Evolutionary conservation across 2,797 vertebrate species (phyloP).

Genomic region (Phrynocephalus forsythii): DNA sequence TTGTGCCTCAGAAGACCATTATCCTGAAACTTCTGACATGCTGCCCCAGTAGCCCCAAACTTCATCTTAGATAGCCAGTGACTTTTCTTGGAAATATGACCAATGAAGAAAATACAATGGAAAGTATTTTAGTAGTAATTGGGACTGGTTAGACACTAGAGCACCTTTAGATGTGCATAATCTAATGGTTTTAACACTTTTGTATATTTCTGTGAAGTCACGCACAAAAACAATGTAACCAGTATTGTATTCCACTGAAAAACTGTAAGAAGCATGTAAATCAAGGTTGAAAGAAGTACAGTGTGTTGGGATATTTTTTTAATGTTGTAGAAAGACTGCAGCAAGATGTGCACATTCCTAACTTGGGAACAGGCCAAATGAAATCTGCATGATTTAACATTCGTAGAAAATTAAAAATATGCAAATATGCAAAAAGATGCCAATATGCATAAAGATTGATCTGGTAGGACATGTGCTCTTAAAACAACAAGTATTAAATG

Average conservation of each 20-base stretch:
- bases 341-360: too few species aligned
- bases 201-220: background rate
- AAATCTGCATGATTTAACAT: too few species aligned
- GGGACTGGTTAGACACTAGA: background rate
- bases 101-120: background rate
- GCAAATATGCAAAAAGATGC: too few species aligned
- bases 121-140: background rate
- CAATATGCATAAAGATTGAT: too few species aligned
- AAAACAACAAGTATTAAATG: slow-evolving; percentile 29
- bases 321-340: too few species aligned
- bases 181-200: background rate
- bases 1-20: background rate
- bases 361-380: too few species aligned
- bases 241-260: background rate
- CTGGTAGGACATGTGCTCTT: slow-evolving; percentile 2
- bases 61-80: background rate
- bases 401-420: too few species aligned
- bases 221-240: background rate
- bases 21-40: background rate
- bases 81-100: background rate
- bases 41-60: background rate
- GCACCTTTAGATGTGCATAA: background rate
- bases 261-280: too few species aligned
- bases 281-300: too few species aligned
- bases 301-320: too few species aligned